A percentile compares a stretch with the other conserved stretches of the same genome.
Evolutionary conservation across 2,113 vertebrate species (phyloP).

Genomic region (Oreochromis tanganicae): DNA sequence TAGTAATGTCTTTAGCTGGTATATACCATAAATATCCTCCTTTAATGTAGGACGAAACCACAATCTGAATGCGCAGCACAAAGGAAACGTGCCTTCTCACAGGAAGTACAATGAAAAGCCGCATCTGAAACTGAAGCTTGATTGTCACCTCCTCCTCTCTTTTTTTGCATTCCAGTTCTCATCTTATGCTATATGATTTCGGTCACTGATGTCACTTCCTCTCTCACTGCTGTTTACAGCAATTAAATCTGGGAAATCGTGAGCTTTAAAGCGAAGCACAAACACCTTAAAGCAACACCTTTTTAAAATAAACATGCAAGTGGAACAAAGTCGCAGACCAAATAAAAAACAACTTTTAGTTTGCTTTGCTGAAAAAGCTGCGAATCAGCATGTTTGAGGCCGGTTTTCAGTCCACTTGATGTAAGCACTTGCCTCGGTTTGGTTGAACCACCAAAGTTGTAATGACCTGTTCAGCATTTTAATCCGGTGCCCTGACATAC

Average conservation of each 20-base stretch:
- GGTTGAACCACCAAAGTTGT: background rate
- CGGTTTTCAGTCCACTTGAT: background rate
- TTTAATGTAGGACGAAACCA: background rate
- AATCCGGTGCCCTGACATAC: background rate
- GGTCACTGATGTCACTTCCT: background rate
- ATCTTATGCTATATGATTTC: background rate
- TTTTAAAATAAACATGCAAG: background rate
- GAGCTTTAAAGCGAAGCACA: background rate
- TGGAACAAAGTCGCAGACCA: background rate
- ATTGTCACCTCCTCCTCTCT: background rate
- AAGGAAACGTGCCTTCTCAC: background rate
- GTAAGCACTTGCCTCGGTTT: background rate
- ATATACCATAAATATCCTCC: background rate
- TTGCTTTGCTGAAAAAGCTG: background rate
- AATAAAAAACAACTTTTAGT: accelerated
- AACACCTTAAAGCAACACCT: background rate
- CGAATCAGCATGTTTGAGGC: background rate
- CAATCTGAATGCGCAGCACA: background rate
- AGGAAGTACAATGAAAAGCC: background rate
- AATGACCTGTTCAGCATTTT: background rate
- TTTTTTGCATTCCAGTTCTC: background rate
- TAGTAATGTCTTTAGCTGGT: background rate
- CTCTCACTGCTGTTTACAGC: background rate
- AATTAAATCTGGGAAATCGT: background rate
- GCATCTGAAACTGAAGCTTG: background rate